Conservation (phyloP, 2,797 vertebrate species). For the Enteromius anoplus region DNA sequence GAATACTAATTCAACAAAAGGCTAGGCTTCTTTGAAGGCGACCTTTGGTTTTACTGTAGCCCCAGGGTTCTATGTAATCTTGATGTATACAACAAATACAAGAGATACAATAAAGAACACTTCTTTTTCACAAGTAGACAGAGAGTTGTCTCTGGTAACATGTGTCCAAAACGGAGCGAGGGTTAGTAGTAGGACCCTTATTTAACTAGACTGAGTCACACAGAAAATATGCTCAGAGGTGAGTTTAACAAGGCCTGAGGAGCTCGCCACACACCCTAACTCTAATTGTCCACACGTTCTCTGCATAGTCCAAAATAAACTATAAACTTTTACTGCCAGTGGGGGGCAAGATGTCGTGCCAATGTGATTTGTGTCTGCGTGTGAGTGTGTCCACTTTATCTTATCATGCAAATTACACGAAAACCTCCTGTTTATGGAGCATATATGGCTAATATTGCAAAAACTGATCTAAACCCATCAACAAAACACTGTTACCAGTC, state of each 20-base stretch:
- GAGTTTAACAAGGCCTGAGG: constrained; percentile 51
- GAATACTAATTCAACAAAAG: not conserved
- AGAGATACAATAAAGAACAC: not conserved
- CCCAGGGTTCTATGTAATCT: not conserved
- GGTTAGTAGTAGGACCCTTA: constrained; percentile 29
- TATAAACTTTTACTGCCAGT: constrained; percentile 53
- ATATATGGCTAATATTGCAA: constrained; percentile 27
- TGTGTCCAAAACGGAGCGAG: constrained; percentile 11
- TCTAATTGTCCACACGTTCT: constrained; percentile 46
- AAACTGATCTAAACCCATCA: constrained; percentile 19
- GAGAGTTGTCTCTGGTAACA: constrained; percentile 8
- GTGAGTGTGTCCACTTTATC: constrained; percentile 10
- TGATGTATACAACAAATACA: not conserved
- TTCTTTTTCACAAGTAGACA: not conserved
- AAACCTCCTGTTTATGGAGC: not conserved
- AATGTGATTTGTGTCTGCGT: constrained; percentile 1
- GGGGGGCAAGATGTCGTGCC: constrained; percentile 19
- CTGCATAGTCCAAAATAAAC: constrained; percentile 54
- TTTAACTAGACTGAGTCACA: constrained; percentile 52
- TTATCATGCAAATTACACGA: not conserved
- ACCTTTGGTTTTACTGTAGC: not conserved
- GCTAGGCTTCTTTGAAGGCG: not conserved
- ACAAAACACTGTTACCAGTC: constrained; percentile 1
- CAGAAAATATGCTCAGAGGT: constrained; percentile 50
- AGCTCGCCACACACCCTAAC: constrained; percentile 43